Conservation (phyloP, 2,113 vertebrate species). For the Brachypodius melanocephalos region DNA sequence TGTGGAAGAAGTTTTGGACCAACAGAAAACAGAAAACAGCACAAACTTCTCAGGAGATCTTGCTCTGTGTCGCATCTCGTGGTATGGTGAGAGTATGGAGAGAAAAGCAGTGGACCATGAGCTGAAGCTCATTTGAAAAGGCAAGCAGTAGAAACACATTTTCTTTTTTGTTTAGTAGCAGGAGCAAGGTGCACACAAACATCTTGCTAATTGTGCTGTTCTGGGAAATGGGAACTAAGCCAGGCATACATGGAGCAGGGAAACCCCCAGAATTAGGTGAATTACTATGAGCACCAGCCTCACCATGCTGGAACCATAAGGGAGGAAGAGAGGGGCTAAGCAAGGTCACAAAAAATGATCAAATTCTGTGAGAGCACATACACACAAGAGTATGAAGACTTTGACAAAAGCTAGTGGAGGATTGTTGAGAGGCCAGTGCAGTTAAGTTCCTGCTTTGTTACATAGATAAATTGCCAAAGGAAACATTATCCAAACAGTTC, state of each 20-base stretch:
- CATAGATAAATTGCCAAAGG: conserved; percentile 73
- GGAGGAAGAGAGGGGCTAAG: background rate
- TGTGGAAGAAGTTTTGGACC: background rate
- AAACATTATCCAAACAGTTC: conserved; percentile 75
- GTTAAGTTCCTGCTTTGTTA: conserved; percentile 43
- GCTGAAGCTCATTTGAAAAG: background rate
- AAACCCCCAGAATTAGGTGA: background rate
- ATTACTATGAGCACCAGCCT: background rate
- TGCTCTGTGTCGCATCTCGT: background rate
- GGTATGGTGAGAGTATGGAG: background rate
- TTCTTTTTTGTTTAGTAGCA: background rate
- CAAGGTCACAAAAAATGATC: background rate
- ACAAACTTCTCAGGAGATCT: background rate
- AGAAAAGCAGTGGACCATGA: background rate
- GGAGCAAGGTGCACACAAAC: background rate
- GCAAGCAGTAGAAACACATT: background rate
- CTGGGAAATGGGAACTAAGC: background rate
- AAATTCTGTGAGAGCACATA: background rate
- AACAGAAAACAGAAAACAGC: background rate
- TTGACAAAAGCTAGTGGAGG: background rate
- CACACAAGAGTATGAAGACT: background rate
- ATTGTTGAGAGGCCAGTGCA: background rate
- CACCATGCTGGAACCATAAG: background rate
- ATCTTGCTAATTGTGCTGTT: background rate
- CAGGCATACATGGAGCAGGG: background rate